phyloP scores from a whole-genome alignment of 2,113 vertebrate species.

The Plecotus auritus region DNA sequence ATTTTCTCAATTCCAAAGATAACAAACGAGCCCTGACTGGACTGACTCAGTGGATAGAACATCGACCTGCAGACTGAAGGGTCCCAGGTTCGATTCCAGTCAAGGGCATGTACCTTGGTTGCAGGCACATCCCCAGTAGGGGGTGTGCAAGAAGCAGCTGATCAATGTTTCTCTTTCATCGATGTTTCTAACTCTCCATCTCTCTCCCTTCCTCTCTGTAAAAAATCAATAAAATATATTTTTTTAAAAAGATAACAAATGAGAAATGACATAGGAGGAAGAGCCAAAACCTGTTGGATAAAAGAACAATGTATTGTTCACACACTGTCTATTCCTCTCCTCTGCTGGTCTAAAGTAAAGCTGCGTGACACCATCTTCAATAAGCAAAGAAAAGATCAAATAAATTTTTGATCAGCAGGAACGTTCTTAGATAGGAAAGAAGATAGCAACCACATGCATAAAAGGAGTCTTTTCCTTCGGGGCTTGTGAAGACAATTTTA shows the following conservation, averaged over 20 bases:
- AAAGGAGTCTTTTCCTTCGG: not conserved
- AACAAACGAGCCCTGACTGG: not conserved
- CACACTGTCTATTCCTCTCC: too few species aligned
- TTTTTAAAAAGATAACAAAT: too few species aligned
- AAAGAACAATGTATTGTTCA: not conserved
- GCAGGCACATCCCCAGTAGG: too few species aligned
- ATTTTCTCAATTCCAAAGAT: not conserved
- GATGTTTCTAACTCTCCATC: too few species aligned
- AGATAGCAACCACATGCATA: not conserved
- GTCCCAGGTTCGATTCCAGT: too few species aligned
- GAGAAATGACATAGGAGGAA: not conserved
- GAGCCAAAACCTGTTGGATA: not conserved
- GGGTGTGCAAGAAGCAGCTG: too few species aligned
- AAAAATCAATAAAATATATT: too few species aligned
- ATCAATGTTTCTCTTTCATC: too few species aligned
- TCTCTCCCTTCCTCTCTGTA: too few species aligned
- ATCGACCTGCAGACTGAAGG: too few species aligned
- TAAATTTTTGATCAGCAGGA: slow-evolving; percentile 3
- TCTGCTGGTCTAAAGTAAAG: not conserved
- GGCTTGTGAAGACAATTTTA: not conserved
- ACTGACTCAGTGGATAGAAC: too few species aligned
- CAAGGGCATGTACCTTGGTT: too few species aligned
- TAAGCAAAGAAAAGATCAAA: not conserved
- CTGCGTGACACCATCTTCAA: not conserved
- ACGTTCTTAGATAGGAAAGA: not conserved